phyloP scores from a whole-genome alignment of 2,888 invertebrate species.

The Eubasilissa splendida region DNA sequence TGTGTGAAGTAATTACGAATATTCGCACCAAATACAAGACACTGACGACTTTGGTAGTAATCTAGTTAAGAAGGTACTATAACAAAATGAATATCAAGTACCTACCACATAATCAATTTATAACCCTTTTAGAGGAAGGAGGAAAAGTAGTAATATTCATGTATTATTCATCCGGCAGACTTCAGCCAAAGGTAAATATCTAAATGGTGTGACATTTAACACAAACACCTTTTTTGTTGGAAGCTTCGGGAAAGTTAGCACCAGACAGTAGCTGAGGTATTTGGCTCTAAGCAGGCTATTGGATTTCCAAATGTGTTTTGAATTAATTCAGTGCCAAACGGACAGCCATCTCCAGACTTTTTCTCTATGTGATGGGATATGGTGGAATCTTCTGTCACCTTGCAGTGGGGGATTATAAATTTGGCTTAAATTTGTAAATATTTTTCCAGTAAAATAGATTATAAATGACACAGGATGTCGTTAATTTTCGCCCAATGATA shows the following conservation, averaged over 20 bases:
- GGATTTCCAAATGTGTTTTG: slow-evolving; percentile 42
- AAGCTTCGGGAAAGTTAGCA: slow-evolving; percentile 2
- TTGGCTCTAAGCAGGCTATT: slow-evolving; percentile 15
- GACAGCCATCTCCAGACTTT: not conserved
- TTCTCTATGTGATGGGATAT: not conserved
- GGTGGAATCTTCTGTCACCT: not conserved
- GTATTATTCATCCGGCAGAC: not conserved
- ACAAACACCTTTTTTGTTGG: slow-evolving; percentile 26
- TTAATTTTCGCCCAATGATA: not conserved
- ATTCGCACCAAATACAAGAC: too few species aligned
- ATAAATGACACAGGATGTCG: not conserved
- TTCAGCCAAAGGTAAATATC: slow-evolving; percentile 18
- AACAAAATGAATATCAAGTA: too few species aligned
- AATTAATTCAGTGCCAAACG: slow-evolving; percentile 39
- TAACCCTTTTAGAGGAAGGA: too few species aligned
- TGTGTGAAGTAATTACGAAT: too few species aligned
- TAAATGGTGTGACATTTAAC: slow-evolving; percentile 31
- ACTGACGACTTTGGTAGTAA: too few species aligned
- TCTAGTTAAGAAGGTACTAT: too few species aligned
- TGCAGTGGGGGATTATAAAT: not conserved
- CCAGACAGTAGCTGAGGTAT: slow-evolving; percentile 1
- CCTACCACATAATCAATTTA: too few species aligned
- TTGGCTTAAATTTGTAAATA: too few species aligned
- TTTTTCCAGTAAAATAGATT: not conserved
- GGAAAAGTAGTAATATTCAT: not conserved